phyloP scores from a whole-genome alignment of 2,888 invertebrate species.

The Aplocera efformata region DNA sequence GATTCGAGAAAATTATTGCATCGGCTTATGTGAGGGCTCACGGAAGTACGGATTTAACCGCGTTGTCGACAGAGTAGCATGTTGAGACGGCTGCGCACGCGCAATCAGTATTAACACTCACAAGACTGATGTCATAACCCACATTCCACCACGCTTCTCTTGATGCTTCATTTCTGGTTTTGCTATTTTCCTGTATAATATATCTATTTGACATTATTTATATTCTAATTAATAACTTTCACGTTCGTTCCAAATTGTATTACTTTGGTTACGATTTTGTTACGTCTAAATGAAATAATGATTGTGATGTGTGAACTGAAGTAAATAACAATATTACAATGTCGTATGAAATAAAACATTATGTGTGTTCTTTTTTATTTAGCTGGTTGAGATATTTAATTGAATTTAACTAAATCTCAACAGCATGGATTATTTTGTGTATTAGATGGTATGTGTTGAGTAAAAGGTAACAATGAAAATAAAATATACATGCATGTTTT shows the following conservation, averaged over 20 bases:
- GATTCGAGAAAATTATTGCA: constrained; percentile 32
- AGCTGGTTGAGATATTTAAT: too few species aligned
- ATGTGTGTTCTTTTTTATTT: too few species aligned
- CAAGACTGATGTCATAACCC: constrained; percentile 43
- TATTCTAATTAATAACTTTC: constrained; percentile 30
- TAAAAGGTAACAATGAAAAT: too few species aligned
- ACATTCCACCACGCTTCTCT: constrained; percentile 51
- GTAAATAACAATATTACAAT: too few species aligned
- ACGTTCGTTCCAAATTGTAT: constrained; percentile 49
- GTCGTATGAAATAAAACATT: too few species aligned
- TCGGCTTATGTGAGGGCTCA: constrained; percentile 35
- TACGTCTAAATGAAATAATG: not conserved
- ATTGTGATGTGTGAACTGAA: too few species aligned
- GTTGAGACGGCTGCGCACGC: constrained; percentile 42
- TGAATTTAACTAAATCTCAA: too few species aligned
- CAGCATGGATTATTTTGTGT: too few species aligned
- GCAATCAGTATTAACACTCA: constrained; percentile 46
- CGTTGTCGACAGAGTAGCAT: constrained; percentile 46
- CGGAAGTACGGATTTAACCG: constrained; percentile 39
- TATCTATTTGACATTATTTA: constrained; percentile 33
- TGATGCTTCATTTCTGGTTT: constrained; percentile 57
- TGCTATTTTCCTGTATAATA: constrained; percentile 50
- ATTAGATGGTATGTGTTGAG: too few species aligned
- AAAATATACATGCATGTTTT: too few species aligned
- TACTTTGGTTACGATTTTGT: constrained; percentile 43